phyloP scores from a whole-genome alignment of 2,113 vertebrate species.

The Calidris pugnax region DNA sequence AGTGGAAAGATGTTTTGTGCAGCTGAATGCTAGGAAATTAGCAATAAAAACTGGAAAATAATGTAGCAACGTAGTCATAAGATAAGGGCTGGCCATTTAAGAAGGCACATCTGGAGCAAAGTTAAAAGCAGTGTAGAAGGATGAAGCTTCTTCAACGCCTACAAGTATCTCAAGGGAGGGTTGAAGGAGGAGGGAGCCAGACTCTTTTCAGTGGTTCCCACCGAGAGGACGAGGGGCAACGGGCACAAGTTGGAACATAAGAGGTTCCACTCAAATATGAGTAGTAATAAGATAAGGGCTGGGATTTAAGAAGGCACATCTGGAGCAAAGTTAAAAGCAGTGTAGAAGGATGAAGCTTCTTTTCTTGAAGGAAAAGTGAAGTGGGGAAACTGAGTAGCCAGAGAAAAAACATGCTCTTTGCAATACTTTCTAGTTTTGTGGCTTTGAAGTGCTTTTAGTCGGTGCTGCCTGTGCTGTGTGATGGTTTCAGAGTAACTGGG shows the following conservation, averaged over 20 bases:
- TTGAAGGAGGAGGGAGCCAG: no score
- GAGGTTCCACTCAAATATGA: no score
- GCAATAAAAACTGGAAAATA: neutral
- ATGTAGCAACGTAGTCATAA: no score
- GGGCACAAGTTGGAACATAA: no score
- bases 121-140: neutral
- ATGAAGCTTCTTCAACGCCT: neutral
- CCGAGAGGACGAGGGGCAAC: no score
- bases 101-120: neutral
- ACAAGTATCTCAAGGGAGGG: no score
- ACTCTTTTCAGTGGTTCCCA: no score
- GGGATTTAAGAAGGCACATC: neutral
- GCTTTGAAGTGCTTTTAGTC: neutral
- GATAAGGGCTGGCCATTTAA: neutral
- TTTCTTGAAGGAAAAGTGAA: neutral
- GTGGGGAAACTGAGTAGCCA: neutral
- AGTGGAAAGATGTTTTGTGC: neutral
- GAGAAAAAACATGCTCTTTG: neutral
- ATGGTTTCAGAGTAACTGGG: neutral
- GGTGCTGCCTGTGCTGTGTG: neutral
- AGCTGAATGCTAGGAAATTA: neutral
- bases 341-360: neutral
- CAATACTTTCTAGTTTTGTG: neutral
- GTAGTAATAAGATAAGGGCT: rapidly evolving
- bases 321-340: neutral